Base-by-base conservation (phyloP, 2,888 invertebrate species). In the Eulithis prunata region DNA sequence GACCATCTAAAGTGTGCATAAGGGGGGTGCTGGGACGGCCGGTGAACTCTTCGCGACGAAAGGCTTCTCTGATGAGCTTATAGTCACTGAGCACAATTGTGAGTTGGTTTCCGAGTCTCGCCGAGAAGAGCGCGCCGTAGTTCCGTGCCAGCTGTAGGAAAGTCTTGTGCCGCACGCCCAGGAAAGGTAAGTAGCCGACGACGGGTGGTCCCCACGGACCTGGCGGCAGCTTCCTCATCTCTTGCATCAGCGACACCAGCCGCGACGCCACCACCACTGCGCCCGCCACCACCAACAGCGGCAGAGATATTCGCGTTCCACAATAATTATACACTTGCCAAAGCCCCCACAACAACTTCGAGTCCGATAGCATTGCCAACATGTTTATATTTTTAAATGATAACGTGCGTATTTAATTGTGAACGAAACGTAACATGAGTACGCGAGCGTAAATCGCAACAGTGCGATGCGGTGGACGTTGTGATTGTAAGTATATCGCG, bases 131-230 rank as follows among this genome's bases (percentile, higher is more conserved):
- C 8, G 96, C 94, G 8, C 98, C 98, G 86, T 97, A 98, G 78
- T 94, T 95, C 71, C 95, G 94, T 51, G 97, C 95, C 78, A 98
- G 90, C 78, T 96, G 95, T 80, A 96, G 94, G 89, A 96, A 97
- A 64, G 96, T 95, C 62, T 97, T 94, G 88, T 98, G 97, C 57
- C 96, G 95, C 49, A 95, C 94, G 75, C 96, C 96, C 79, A 98
- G 94, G 87, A 96, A 97, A 3, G 96, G 96, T 72, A 98, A 90
- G 82, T 96, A 97, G 68, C 98, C 98, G 64, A 97, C 94, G 60
- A 98, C 92, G 21, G 98, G 98, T 4, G 97, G 91, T 2, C 98
- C 97, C 96, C 96, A 96, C 3, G 98, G 98, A 3, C 98, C 98
- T 0, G 98, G 98, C 0, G 98, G 98, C 74, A 97, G 89, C 72